Conservation (phyloP, 1,140 invertebrate genomes). For the Arion vulgaris region DNA sequence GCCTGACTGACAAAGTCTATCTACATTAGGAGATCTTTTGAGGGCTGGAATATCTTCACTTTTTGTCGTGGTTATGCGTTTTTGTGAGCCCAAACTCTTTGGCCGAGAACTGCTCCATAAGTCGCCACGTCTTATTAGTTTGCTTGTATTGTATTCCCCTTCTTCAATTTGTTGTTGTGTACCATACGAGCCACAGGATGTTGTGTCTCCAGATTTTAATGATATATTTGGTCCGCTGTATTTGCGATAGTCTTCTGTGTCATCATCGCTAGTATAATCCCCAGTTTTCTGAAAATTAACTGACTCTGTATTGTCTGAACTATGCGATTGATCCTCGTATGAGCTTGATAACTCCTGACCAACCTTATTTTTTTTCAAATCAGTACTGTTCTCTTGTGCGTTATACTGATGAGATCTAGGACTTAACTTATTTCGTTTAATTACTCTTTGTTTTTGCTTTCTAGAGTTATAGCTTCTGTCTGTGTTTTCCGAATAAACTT, state of each 20-base stretch:
- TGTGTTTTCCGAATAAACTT: not conserved
- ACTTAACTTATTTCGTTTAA: not conserved
- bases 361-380: not conserved
- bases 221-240: not conserved
- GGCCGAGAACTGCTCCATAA: not conserved
- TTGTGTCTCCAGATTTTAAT: not conserved
- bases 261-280: not conserved
- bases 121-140: not conserved
- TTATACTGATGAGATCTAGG: not conserved
- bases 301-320: not conserved
- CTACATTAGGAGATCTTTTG: not conserved
- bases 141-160: not conserved
- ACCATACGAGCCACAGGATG: not conserved
- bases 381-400: not conserved
- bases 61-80: not conserved
- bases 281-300: not conserved
- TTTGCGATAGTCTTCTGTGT: not conserved
- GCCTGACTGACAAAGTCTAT: not conserved
- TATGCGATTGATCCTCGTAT: not conserved
- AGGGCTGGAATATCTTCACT: not conserved
- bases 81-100: not conserved
- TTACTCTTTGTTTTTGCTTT: not conserved
- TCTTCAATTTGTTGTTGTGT: not conserved
- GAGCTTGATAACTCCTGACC: not conserved
- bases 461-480: not conserved